Evolutionary conservation across 1,140 invertebrate genomes (phyloP), one percentile per base, ranked within the genome.

Genomic region (Macrosteles quadrilineatus): DNA sequence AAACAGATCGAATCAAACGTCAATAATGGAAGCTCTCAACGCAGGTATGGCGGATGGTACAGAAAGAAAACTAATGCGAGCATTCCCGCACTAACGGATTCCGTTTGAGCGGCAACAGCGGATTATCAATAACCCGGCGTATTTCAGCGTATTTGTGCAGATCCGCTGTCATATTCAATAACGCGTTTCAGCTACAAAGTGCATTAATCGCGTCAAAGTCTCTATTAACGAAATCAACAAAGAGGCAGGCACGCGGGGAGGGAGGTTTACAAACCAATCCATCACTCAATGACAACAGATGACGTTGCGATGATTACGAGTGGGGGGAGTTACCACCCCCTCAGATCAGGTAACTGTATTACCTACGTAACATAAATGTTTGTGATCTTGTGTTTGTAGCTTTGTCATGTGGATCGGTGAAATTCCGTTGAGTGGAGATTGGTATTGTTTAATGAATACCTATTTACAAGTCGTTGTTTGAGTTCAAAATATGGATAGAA

Each of bases 241-340:
- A 64, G 43, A 67, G 40, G 11, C 14, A n/a, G 64, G 21, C 9
- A 23, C 21, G 36, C 6, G 36, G 21, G 65, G 65, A 31, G 65
- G 43, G 36, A 32, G 64, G 21, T 29, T 9, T 11, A 29, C 55
- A 59, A 59, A 53, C 65, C 47, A 67, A 67, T 67, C 65, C 25
- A 64, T 64, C 62, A 40, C 30, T 23, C 30, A 64, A 64, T 64
- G 62, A 64, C 62, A 64, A 27, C 62, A 64, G 30, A 64, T 64
- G 62, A 64, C 62, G 62, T 43, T 21, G 62, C 36, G 62, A 64
- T 64, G 62, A 64, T 64, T 64, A 59, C 55, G 55, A 25, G 25
- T 59, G 55, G 47, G 47, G 14, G 62, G 30, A 36, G 36, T 25
- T 19, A 40, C 36, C 29, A 25, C 29, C 23, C 23, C 32, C 4